Base-by-base conservation (phyloP, 1,140 invertebrate genomes). In the Mercenaria mercenaria region DNA sequence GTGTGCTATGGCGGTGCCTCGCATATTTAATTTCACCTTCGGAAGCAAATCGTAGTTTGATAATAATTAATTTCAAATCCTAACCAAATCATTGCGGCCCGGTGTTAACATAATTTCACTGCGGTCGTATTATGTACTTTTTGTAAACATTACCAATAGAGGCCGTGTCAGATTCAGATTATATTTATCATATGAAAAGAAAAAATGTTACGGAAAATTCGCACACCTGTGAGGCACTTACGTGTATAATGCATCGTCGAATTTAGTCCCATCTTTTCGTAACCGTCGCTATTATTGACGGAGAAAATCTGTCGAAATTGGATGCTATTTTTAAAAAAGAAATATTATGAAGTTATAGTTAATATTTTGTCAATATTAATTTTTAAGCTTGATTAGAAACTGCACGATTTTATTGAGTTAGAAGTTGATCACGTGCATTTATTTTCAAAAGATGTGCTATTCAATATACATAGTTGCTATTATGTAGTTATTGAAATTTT, bases 21-120 rank as follows among this genome's bases (percentile, higher is more conserved):
- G n/a, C n/a, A n/a, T n/a, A 47, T n/a, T 56, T 56, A 15, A n/a
- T 11, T 56, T 29, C 59, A 11, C 26, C 59, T n/a, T 64, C 6
- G 15, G n/a, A 29, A 50, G 72, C 72, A 76, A 76, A 50, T 76
- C 72, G 26, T 26, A 43, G n/a, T 76, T 50, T 43, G 26, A 50
- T 76, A 20, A 47, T 43, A 47, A 29, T 43, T 43, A 47, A 41
- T 50, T 43, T 23, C 37, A 50, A 50, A 43, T 43, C 41, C 39
- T 20, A 76, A n/a, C 10, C 39, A 43, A 43, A 43, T 72, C 29
- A 29, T 76, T 76, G 72, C 41, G 39, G 72, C 72, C 72, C 41
- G 72, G 72, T 76, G 72, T 76, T 43, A 80, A 80, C 77, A 80
- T 80, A 80, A 80, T 80, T 80, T 61, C 77, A 34, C 77, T 61